Evolutionary conservation across 92 coral and sea anemone genomes (phyloP).

Genomic region (Actinostola sp.): DNA sequence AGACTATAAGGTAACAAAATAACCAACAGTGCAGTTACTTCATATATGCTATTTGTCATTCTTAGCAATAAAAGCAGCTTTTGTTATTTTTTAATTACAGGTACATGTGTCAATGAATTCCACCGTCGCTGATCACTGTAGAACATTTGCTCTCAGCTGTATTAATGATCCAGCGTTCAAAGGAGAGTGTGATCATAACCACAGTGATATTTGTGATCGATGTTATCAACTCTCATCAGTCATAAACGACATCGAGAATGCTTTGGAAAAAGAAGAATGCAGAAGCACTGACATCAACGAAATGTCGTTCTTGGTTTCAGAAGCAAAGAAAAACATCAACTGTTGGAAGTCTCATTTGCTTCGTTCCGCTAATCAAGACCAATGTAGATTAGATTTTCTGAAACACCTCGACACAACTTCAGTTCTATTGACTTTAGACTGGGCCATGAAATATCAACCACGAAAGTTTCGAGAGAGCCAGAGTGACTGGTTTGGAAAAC

Average conservation of each 20-base stretch:
- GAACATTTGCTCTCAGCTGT: constrained; percentile 29
- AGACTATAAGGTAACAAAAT: constrained; percentile 37
- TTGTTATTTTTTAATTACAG: neutral
- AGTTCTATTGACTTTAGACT: constrained; percentile 16
- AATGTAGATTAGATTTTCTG: constrained; percentile 34
- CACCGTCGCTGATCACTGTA: constrained; percentile 24
- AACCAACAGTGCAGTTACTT: neutral
- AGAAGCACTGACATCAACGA: constrained; percentile 8
- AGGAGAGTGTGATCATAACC: constrained; percentile 27
- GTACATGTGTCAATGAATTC: constrained; percentile 24
- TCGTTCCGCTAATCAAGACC: constrained; percentile 24
- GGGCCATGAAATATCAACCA: constrained; percentile 23
- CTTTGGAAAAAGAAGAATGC: neutral
- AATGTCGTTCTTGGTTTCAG: constrained; percentile 16
- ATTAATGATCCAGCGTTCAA: constrained; percentile 18
- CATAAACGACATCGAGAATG: constrained; percentile 29
- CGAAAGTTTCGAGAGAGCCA: constrained; percentile 35
- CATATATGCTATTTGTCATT: neutral
- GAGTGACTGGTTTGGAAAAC: constrained; percentile 31
- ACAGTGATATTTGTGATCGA: constrained; percentile 18
- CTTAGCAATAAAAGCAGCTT: too few relatives aligned
- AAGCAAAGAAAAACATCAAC: constrained; percentile 36
- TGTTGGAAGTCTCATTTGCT: constrained; percentile 51
- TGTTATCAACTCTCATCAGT: constrained; percentile 16
- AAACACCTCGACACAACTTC: constrained; percentile 25